Evolutionary conservation across 1,140 invertebrate genomes (phyloP), one percentile per base, ranked within the genome.

Genomic region (Procambarus virginalis): DNA sequence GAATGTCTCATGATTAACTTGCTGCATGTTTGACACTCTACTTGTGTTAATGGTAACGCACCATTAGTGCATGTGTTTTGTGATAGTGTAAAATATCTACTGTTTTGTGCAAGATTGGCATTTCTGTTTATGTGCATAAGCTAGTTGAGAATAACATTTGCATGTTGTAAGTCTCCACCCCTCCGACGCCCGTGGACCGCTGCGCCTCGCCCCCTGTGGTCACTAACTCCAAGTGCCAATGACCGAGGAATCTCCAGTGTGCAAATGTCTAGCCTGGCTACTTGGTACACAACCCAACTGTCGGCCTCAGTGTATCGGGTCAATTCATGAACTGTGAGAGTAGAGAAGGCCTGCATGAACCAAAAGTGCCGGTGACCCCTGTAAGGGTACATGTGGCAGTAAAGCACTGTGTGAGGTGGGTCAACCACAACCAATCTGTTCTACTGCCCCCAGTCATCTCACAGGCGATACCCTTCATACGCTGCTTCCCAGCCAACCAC

Each of bases 371-470:
- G 93, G n/a, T 92, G 96, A 98, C 94, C 97, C 97, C 45, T 98
- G 97, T 93, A 95, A 97, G 20, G 96, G 96, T 79, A 95, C 96
- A 9, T 98, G 97, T 93, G 97, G 97, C 14, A 93, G 91, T 93
- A 79, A 96, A 93, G 95, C 96, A 3, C 94, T 95, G 86, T 97
- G 96, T 93, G 94, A 95, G 94, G 96, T 97, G n/a, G 60, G 95
- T 96, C 17, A 96, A 96, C 93, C 97, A 97, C 92, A 96, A 96
- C 96, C 97, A 2, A 95, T 97, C 78, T 97, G 96, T 94, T n/a
- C n/a, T 96, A 95, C 86, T 97, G 97, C n/a, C 93, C 95, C 95
- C 55, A 84, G 94, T 20, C 94, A 94, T 22, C 96, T 95, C 92
- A 96, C 95, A 80, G 97, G 97, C 83, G 96, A 97, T 95, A n/a